Conservation (phyloP, 2,888 invertebrate species). For the Marasmarcha lunaedactyla region DNA sequence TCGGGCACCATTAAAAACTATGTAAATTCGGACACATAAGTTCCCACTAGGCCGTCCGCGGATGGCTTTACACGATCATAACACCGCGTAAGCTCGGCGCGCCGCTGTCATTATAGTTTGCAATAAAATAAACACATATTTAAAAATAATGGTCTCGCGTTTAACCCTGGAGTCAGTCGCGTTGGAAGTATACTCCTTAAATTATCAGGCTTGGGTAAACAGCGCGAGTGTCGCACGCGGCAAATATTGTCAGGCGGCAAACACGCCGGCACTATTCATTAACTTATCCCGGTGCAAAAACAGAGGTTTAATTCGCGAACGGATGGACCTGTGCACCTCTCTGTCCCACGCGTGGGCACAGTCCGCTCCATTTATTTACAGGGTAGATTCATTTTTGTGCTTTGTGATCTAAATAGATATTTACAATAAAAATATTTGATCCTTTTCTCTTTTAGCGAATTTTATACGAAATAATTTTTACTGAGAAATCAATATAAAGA, state of each 20-base stretch:
- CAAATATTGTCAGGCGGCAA: slow-evolving; percentile 32
- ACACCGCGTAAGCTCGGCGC: not conserved
- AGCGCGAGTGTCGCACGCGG: slow-evolving; percentile 19
- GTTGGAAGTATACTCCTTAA: slow-evolving; percentile 38
- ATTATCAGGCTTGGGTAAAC: slow-evolving; percentile 41
- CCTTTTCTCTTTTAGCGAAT: too few relatives aligned
- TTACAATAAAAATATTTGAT: too few relatives aligned
- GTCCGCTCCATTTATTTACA: too few relatives aligned
- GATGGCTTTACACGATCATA: not conserved
- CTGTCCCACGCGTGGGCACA: too few relatives aligned
- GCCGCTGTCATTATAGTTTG: slow-evolving; percentile 8
- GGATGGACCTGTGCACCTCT: slow-evolving; percentile 12
- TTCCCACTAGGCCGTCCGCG: too few relatives aligned
- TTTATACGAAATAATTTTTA: too few relatives aligned
- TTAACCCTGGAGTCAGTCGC: slow-evolving; percentile 27
- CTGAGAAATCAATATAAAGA: too few relatives aligned
- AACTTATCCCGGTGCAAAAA: slow-evolving; percentile 34
- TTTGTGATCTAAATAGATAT: too few relatives aligned
- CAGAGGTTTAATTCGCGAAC: slow-evolving; percentile 28
- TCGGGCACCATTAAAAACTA: too few relatives aligned
- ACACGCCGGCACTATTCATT: slow-evolving; percentile 36
- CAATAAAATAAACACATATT: slow-evolving; percentile 12
- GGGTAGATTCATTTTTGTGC: too few relatives aligned
- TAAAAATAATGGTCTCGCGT: slow-evolving; percentile 22
- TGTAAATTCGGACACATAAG: too few relatives aligned